Evolutionary conservation across 2,797 vertebrate species (phyloP).

Genomic region (Coregonus ussuriensis): DNA sequence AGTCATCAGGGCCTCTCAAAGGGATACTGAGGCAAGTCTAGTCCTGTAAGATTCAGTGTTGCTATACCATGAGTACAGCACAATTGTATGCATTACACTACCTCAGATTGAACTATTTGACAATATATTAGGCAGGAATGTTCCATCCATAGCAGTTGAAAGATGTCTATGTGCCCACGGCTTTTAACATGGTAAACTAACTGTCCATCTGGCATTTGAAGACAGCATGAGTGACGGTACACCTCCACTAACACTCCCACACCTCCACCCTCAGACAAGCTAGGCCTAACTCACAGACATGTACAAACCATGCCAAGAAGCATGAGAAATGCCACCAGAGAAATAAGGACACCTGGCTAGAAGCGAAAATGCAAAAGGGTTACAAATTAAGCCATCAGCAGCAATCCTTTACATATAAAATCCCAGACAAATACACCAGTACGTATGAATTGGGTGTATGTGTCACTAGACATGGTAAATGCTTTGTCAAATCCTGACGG

Average conservation of each 20-base stretch:
- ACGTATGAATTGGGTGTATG: not conserved
- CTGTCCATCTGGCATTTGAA: slow-evolving; percentile 13
- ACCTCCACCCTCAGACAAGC: not conserved
- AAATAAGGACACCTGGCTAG: not conserved
- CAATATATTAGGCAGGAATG: not conserved
- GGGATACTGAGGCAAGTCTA: too few relatives aligned
- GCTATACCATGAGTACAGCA: not conserved
- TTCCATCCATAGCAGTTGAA: not conserved
- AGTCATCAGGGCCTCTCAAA: not conserved
- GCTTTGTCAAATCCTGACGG: not conserved
- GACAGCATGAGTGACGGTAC: not conserved
- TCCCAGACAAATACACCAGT: not conserved
- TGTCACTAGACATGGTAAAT: not conserved
- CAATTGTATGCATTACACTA: not conserved
- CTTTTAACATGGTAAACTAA: not conserved
- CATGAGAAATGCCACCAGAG: too few relatives aligned
- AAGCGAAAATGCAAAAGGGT: not conserved
- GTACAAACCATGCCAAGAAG: not conserved
- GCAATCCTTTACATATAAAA: not conserved
- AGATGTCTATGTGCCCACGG: not conserved
- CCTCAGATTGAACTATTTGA: not conserved
- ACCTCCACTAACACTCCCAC: not conserved
- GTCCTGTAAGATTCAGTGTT: not conserved
- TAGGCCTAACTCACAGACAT: not conserved
- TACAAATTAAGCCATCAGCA: not conserved